Base-by-base conservation (phyloP, 2,888 invertebrate species). In the Hylaea fasciaria region DNA sequence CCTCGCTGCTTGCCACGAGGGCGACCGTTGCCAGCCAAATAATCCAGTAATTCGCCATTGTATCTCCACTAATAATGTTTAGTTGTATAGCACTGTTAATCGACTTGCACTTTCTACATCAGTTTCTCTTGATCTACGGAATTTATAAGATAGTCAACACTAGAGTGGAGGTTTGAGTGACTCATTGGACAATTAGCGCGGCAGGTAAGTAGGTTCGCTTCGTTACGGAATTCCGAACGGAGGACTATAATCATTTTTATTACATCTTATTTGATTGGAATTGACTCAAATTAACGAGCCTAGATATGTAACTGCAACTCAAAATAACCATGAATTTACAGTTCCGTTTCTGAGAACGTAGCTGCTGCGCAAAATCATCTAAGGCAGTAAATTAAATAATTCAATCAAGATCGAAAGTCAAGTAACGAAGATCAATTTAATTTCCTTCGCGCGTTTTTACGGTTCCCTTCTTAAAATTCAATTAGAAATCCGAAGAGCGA, bases 21-120 rank as follows among this genome's bases (percentile, higher is more conserved):
- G 80, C 76, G 56, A 81, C 74, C 46, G 79, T 69, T 47, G 83
- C 70, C 60, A 87, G 66, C 80, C 80, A 84, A 66, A 85, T 69
- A 43, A 84, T 72, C 80, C 84, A 82, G 72, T 77, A 75, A 66
- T 72, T 68, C 62, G 80, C 81, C 89, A 91, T 89, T 66, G 64
- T 78, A 58, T 64, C 69, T 66, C 62, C 65, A 70, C 63, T 64
- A 48, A 64, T 62, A 62, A 48, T 48, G 29, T 63, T 68, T 67
- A n/a, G 60, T 51, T 63, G 68, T 67, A 67, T 63, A 71, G 64
- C 71, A 80, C 74, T 76, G 63, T 66, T 54, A 55, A 55, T 48
- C 37, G 60, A 50, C 52, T 63, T 62, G 59, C 56, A 68, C 70
- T 71, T 61, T 69, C 70, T 71, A 73, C 76, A 77, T 78, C 66